Evolutionary conservation across 1,140 invertebrate species (phyloP).

Genomic region (Pachypeltis micranthus): DNA sequence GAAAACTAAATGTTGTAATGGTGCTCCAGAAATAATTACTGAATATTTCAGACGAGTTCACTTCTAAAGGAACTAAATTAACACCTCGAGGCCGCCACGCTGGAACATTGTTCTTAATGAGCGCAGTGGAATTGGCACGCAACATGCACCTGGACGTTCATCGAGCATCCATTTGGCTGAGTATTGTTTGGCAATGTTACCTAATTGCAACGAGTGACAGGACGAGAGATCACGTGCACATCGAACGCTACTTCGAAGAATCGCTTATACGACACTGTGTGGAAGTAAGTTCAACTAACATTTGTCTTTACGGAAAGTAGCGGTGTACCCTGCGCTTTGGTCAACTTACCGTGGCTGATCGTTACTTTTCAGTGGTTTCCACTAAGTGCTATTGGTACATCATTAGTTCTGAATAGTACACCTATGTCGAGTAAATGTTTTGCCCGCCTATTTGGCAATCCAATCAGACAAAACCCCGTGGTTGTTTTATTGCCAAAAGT

Average conservation of each 20-base stretch:
- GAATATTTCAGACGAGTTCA: background rate
- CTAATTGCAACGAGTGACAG: background rate
- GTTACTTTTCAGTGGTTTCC: too few species aligned
- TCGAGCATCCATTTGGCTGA: background rate
- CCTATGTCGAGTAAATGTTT: too few species aligned
- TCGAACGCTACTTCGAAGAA: background rate
- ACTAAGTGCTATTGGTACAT: too few species aligned
- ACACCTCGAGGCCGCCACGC: background rate
- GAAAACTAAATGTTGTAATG: background rate
- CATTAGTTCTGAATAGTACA: too few species aligned
- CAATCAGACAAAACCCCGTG: too few species aligned
- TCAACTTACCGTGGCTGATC: too few species aligned
- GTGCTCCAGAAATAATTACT: too few species aligned
- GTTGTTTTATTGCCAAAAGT: too few species aligned
- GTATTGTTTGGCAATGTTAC: background rate
- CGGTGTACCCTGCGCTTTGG: too few species aligned
- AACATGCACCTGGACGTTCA: background rate
- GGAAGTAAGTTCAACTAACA: background rate
- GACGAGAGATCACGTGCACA: background rate
- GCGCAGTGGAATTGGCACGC: background rate
- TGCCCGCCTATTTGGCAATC: too few species aligned
- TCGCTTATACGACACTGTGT: background rate
- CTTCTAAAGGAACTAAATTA: background rate
- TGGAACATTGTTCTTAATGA: background rate
- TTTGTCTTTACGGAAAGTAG: too few species aligned